A percentile compares a stretch with the other conserved stretches of the same genome.
Conservation (phyloP, 2,888 invertebrate species). For the Hermodice carunculata region DNA sequence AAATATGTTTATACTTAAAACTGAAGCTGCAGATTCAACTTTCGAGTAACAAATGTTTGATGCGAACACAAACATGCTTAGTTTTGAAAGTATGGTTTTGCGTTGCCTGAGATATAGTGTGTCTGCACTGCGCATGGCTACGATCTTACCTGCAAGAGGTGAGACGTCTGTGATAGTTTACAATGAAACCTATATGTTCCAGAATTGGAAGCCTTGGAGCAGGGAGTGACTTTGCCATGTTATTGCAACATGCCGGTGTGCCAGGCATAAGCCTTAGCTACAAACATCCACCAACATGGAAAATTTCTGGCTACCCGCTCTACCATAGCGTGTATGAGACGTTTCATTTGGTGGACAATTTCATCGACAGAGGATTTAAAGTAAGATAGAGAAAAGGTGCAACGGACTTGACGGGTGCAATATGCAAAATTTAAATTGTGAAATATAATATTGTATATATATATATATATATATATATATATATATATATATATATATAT, state of each 20-base stretch:
- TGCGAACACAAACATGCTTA: no score
- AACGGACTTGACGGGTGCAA: background rate
- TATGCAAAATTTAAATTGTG: background rate
- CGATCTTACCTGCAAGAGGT: no score
- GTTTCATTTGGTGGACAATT: constrained; percentile 58
- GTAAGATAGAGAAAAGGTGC: background rate
- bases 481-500: constrained; percentile 6
- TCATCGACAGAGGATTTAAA: constrained; percentile 59
- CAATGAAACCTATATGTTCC: no score
- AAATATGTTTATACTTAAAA: no score
- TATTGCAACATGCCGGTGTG: constrained; percentile 69
- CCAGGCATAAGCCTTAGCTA: constrained; percentile 69
- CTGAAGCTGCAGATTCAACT: no score
- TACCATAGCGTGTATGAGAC: constrained; percentile 70
- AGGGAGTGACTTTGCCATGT: constrained; percentile 70
- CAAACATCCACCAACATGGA: constrained; percentile 40
- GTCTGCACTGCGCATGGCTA: no score
- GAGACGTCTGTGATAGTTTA: background rate
- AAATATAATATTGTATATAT: background rate
- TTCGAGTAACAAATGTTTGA: no score
- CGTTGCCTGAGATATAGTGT: no score
- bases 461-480: background rate
- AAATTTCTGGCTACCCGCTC: constrained; percentile 57
- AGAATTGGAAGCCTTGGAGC: constrained; percentile 60
- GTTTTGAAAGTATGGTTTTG: no score